Evolutionary conservation across 64 coral and sea anemone species (phyloP), one percentile per base, ranked within the genome.

Genomic region (Dendrophyllia cribrosa): DNA sequence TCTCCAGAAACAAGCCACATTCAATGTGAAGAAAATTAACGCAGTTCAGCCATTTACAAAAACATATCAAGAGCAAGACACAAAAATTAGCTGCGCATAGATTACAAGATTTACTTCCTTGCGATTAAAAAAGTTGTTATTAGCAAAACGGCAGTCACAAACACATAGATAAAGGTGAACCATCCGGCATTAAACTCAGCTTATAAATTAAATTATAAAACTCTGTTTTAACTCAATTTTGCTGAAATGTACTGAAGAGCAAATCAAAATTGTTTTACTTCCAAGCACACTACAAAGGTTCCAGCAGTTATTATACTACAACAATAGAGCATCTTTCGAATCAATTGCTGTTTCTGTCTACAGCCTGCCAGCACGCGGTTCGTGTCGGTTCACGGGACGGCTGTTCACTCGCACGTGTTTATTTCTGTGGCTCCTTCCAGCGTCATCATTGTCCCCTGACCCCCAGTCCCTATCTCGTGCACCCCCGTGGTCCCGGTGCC

Each of bases 351-450:
- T 20, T 9, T 2, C 10, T 15, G 70, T 17, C 26, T 67, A 84
- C 43, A 84, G 80, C 45, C 80, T 43, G 2, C 62, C 63, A 19
- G 7, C n/a, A 15, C 91, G 77, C 8, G 91, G 91, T 2, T 79
- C 72, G 50, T 93, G 82, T 87, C 53, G 86, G 45, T 93, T 93
- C 16, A 79, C 61, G 6, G 91, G 91, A 3, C 91, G 82, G 34
- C 82, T 86, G 77, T 87, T 79, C 7, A 86, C 6, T 76, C 73
- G 82, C 9, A 87, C 82, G 7, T 72, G 83, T 55, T 59, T 63
- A 25, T 23, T 8, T 20, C 47, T 12, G 2, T 64, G 52, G 45
- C 55, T 64, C 75, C 72, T 51, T 17, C 44, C 60, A 3, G n/a
- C 20, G 21, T 4, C 44, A n/a, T 20, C 45, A 23, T 20, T 8